Base-by-base conservation (phyloP, 2,113 vertebrate genomes). In the Periophthalmodon schlosseri region DNA sequence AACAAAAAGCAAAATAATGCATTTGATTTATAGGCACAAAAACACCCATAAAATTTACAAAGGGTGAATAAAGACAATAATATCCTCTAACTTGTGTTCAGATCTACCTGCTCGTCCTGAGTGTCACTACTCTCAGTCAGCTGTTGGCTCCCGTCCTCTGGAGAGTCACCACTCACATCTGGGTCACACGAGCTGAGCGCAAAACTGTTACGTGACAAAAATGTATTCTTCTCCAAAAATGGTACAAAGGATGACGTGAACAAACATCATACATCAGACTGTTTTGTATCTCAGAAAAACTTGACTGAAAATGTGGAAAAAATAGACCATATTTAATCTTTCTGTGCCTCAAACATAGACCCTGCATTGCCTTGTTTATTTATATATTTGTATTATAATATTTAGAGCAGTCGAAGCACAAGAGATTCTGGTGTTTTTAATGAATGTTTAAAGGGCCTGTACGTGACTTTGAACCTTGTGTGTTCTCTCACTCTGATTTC, bases 51-150 rank as follows among this genome's bases (percentile, higher is more conserved):
- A 4, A 44, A 44, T 44, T 44, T 9, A 44, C 44, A 46, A 6
- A 15, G 3, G 49, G 6, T 52, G 18, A 50, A 52, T 52, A 12
- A 52, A 52, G 16, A 18, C 49, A 21, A 11, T 21, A 57, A 57
- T 5, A 0, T 54, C 13, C 28, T 28, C 39, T 52, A 74, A 5
- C 70, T 33, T 70, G 20, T 78, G 10, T 73, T 58, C 89, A 99
- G 97, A 97, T 99, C 69, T 99, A 98, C 86, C 95, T 99, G 79
- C 95, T 99, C 75, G 95, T 97, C 74, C 91, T 99, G 80, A 98
- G 97, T n/a, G 97, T 97, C 76, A 97, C 96, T 52, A 98, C 97
- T 0, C 93, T 99, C 64, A 99, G 97, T 89, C 93, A 98, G 78
- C 82, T 99, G 28, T 93, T 99, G 72, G 97, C 98, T 5, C 98